Base-by-base conservation (phyloP, 2,797 vertebrate species). In the Enoplosus armatus region DNA sequence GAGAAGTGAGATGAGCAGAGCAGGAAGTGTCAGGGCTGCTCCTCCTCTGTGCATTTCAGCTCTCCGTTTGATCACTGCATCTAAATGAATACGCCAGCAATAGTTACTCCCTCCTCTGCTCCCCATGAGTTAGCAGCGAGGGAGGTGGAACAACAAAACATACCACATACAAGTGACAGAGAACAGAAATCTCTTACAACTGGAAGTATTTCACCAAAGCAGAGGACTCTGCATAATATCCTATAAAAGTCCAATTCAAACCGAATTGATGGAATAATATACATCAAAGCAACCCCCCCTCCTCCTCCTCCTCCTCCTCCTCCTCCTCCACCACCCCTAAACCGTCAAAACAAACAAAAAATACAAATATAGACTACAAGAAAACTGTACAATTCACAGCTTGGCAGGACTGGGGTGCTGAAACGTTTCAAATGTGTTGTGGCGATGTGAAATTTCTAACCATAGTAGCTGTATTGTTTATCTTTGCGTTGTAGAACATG, bases 141-240 rank as follows among this genome's bases (percentile, higher is more conserved):
- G 91, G 92, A 91, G 93, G 89, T 93, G 94, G 91, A 95, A 93
- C 81, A 95, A 93, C 81, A 91, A 91, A 88, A 95, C 89, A 94
- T 88, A 87, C 84, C 93, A 94, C 89, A 92, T 93, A 95, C 89
- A 92, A 92, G 85, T 92, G 92, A 95, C 95, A 96, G 95, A 97
- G 95, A 96, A 97, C 95, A 97, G 92, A 97, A 97, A 97, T 96
- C 95, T 97, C 96, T 97, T 95, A 96, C 93, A 90, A 93, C 93
- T 92, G 92, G 94, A 96, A 95, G 90, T 94, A 92, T 94, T 94
- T 95, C 89, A 94, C 90, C 94, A 94, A 94, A 93, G 95, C 96
- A 97, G 95, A 96, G 95, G 93, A 95, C 81, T 96, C 96, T 96
- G 96, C 95, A 87, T 92, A 94, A 95, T 93, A 91, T 90, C 93